Conservation (phyloP, 2,113 vertebrate genomes). For the Zonotrichia leucophrys region DNA sequence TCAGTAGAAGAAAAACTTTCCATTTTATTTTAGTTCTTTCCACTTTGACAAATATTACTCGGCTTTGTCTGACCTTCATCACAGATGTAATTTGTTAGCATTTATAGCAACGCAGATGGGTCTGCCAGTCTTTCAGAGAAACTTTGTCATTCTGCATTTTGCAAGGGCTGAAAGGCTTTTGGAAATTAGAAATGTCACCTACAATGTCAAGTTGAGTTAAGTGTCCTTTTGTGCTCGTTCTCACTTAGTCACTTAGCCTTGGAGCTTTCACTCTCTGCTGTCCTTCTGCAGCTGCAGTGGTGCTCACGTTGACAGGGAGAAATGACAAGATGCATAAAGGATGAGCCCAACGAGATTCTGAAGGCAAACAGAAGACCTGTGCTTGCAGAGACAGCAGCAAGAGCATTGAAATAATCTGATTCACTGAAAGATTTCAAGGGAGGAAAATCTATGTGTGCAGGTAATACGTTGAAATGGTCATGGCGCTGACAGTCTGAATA, state of each 20-base stretch:
- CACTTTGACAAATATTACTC: conserved; percentile 40
- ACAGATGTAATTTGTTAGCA: conserved; percentile 61
- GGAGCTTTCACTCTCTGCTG: conserved; percentile 49
- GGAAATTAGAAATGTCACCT: conserved; percentile 75
- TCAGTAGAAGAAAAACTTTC: neutral
- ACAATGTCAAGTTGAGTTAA: conserved; percentile 67
- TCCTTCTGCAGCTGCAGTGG: conserved; percentile 40
- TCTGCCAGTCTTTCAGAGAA: conserved; percentile 67
- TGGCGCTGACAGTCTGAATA: neutral
- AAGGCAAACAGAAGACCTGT: conserved; percentile 1
- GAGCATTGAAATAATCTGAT: neutral
- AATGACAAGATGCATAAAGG: neutral
- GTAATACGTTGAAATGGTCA: neutral
- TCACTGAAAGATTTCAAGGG: neutral
- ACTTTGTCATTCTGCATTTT: conserved; percentile 69
- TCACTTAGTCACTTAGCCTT: conserved; percentile 52
- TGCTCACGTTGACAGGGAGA: neutral
- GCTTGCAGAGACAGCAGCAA: neutral
- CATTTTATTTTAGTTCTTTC: neutral
- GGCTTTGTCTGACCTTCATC: conserved; percentile 59
- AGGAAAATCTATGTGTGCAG: neutral
- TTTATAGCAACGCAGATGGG: conserved; percentile 61
- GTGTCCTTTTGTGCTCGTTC: conserved; percentile 52
- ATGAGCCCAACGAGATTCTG: neutral
- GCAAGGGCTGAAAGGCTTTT: conserved; percentile 51